Evolutionary conservation across 2,797 vertebrate genomes (phyloP), one percentile per base, ranked within the genome.

Genomic region (Arnoldichthys spilopterus): DNA sequence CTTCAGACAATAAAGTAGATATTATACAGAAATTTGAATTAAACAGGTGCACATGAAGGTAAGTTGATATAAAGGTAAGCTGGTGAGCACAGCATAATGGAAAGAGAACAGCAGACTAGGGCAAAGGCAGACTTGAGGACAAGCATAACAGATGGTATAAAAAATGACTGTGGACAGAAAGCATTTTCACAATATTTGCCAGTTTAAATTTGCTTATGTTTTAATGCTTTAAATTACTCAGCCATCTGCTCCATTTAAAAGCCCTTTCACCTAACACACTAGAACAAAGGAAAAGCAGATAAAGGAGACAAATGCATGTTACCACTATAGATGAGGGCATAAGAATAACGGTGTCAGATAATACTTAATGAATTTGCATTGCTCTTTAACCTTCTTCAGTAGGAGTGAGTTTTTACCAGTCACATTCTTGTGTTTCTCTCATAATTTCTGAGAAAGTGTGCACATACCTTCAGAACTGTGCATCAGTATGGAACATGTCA

Each of bases 151-250:
- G 88, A 88, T 89, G 88, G 85, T 56, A 51, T 73, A 75, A 71
- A 73, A 81, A 64, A 68, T 79, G 81, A 84, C 74, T 37, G 77
- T 40, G 74, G 58, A 83, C 79, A 68, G 76, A 71, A 85, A 82
- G 82, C 82, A 82, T 49, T 67, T 73, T 67, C 75, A 77, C 78
- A 80, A 82, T 80, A 40, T 85, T 77, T 74, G 75, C 74, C 75
- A 77, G 58, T 76, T 62, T 80, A 78, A 43, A 87, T 87, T 88
- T 89, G 84, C 88, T 86, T 88, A 86, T 88, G 86, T 86, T 89
- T 85, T 83, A 85, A 83, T 83, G 82, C 62, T 75, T 82, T 86
- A 87, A 86, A 89, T 87, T 82, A 81, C 80, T 76, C 40, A 67
- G 74, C 86, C 83, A 88, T 86, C 86, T 88, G 86, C 74, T 83